Evolutionary conservation across 2,113 vertebrate genomes (phyloP).

Genomic region (Paedocypris sp.): DNA sequence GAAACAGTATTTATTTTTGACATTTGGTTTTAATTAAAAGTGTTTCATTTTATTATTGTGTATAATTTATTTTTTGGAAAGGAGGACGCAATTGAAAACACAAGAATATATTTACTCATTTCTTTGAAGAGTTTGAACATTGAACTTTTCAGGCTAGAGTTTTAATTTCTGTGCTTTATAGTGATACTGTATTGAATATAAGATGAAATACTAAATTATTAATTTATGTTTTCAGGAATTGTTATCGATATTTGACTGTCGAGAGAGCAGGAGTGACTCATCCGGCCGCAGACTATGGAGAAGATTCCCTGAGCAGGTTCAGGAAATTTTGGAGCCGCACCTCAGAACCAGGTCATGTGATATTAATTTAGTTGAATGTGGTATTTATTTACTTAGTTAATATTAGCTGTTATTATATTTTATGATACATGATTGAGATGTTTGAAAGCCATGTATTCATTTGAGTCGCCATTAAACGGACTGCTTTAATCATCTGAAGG

Average conservation of each 20-base stretch:
- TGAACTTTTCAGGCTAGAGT: no score
- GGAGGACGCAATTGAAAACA: no score
- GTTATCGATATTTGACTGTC: conserved; percentile 82
- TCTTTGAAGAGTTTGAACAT: no score
- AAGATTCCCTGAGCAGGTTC: conserved; percentile 89
- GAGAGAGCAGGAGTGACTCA: conserved; percentile 70
- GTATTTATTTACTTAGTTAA: no score
- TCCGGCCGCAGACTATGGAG: conserved; percentile 83
- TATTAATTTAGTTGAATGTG: background rate
- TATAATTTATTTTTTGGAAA: no score
- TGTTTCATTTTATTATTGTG: no score
- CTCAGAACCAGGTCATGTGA: conserved; percentile 79
- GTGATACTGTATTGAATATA: background rate
- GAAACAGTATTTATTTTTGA: no score
- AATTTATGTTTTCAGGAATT: conserved; percentile 70
- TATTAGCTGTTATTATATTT: conserved; percentile 16
- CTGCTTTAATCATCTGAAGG: conserved; percentile 49
- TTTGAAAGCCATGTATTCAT: no score
- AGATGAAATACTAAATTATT: background rate
- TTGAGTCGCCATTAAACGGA: background rate
- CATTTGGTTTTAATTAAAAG: no score
- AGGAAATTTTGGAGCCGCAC: conserved; percentile 94
- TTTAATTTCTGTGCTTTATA: no score
- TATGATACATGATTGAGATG: no score
- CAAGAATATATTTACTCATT: no score